Percentiles rank a stretch among this genome's conserved stretches.
Conservation (phyloP, 2,797 vertebrate species). For the Ptychobarbus kaznakovi region DNA sequence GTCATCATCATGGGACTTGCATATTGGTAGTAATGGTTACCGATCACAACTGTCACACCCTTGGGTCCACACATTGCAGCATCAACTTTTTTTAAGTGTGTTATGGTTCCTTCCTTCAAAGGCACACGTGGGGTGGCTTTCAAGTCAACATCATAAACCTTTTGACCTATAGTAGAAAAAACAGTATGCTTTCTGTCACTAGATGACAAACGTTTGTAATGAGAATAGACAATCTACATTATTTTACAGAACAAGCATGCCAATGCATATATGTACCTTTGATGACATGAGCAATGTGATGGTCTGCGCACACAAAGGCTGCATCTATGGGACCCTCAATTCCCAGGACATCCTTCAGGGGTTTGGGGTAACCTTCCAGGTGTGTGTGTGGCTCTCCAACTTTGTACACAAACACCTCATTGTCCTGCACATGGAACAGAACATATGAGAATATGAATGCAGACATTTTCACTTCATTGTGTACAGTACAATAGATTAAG, state of each 20-base stretch:
- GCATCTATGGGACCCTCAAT: constrained; percentile 76
- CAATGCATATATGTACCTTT: constrained; percentile 80
- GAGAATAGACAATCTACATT: not conserved
- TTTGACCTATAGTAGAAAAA: constrained; percentile 58
- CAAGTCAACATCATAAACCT: constrained; percentile 70
- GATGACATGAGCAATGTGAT: constrained; percentile 74
- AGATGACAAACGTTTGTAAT: not conserved
- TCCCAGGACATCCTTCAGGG: constrained; percentile 78
- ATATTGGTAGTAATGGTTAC: constrained; percentile 71
- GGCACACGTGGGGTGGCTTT: constrained; percentile 51
- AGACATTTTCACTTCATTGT: not conserved
- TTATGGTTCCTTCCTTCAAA: constrained; percentile 18
- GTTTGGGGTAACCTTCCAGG: constrained; percentile 79
- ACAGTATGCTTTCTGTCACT: not conserved
- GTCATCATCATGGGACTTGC: not conserved
- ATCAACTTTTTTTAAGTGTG: constrained; percentile 61
- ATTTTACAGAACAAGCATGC: not conserved
- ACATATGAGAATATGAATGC: not conserved
- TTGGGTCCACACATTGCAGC: constrained; percentile 65
- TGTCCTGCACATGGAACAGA: constrained; percentile 67
- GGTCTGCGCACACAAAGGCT: constrained; percentile 78
- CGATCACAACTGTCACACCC: constrained; percentile 66
- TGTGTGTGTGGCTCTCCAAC: constrained; percentile 73
- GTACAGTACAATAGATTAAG: not conserved
- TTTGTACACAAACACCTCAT: constrained; percentile 76